A percentile compares a stretch with the other conserved stretches of the same genome.
These are phyloP conservation scores for Amphilophus citrinellus DNA, from an alignment of 2,113 vertebrate species.

Conservation along the genomic window DNA sequence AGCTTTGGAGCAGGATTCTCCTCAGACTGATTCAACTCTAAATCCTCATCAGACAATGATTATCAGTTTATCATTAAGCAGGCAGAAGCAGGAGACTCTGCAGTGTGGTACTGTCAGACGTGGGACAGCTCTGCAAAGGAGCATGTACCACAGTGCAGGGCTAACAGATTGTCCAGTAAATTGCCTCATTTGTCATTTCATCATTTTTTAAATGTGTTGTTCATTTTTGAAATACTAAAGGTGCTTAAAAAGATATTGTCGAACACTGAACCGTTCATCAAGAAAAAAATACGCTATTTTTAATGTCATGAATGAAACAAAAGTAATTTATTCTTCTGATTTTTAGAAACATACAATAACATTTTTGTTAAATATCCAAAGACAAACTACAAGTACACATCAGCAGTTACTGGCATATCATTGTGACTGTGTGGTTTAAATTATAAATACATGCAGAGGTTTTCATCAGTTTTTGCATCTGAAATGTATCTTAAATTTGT, in stretches of 20 bases:
- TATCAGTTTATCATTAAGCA: constrained; percentile 32
- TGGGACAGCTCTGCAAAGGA: not conserved
- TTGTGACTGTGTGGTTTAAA: not conserved
- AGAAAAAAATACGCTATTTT: not conserved
- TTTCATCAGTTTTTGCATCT: not conserved
- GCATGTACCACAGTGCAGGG: not conserved
- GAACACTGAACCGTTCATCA: no score
- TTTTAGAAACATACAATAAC: not conserved
- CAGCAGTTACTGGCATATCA: not conserved
- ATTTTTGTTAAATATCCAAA: not conserved
- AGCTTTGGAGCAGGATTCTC: constrained; percentile 48
- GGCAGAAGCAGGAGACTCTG: constrained; percentile 18
- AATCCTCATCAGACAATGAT: not conserved
- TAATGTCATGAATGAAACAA: not conserved
- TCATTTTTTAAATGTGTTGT: no score
- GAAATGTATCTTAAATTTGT: not conserved
- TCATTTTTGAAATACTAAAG: no score
- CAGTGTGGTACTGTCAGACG: not conserved
- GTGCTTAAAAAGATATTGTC: no score
- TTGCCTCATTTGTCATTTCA: no score
- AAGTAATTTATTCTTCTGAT: not conserved
- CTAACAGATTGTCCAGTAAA: no score
- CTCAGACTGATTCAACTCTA: constrained; percentile 28
- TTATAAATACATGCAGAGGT: not conserved
- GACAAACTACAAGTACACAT: not conserved